phyloP scores from a whole-genome alignment of 2,888 invertebrate species.

The Ennomos erosarius region DNA sequence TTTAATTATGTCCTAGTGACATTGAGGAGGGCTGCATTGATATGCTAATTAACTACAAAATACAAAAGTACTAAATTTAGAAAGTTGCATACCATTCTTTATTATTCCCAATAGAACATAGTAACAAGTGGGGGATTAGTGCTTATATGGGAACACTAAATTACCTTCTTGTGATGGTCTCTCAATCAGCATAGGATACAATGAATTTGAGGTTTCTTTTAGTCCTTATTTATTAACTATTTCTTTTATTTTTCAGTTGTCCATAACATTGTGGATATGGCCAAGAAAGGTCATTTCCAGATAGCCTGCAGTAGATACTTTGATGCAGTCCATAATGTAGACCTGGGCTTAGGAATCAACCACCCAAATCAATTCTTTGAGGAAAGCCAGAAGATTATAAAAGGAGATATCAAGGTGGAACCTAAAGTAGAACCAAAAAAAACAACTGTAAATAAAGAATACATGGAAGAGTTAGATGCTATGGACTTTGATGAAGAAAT shows the following conservation, averaged over 20 bases:
- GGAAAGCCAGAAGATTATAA: conserved; percentile 88
- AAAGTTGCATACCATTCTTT: too few relatives aligned
- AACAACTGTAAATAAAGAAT: conserved; percentile 59
- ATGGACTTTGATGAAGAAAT: conserved; percentile 77
- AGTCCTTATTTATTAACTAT: not conserved
- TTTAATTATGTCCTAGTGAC: too few relatives aligned
- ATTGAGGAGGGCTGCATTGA: too few relatives aligned
- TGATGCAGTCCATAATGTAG: conserved; percentile 88
- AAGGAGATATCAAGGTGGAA: conserved; percentile 68
- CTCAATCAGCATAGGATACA: too few relatives aligned
- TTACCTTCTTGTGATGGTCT: too few relatives aligned
- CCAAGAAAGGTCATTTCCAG: conserved; percentile 92
- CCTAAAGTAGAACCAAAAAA: conserved; percentile 57
- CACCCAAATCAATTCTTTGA: conserved; percentile 98
- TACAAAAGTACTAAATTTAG: too few relatives aligned
- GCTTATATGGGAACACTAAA: too few relatives aligned
- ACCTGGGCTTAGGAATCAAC: conserved; percentile 88
- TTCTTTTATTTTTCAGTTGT: conserved; percentile 80
- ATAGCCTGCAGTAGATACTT: conserved; percentile 96
- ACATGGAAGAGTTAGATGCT: conserved; percentile 56
- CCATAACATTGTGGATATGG: conserved; percentile 89
- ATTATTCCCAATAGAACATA: too few relatives aligned
- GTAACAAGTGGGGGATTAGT: too few relatives aligned
- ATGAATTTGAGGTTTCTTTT: too few relatives aligned
- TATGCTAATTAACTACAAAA: too few relatives aligned